Percentiles rank a stretch among this genome's conserved stretches.
Evolutionary conservation across 2,113 vertebrate genomes (phyloP).

Genomic region (Channa maculata): DNA sequence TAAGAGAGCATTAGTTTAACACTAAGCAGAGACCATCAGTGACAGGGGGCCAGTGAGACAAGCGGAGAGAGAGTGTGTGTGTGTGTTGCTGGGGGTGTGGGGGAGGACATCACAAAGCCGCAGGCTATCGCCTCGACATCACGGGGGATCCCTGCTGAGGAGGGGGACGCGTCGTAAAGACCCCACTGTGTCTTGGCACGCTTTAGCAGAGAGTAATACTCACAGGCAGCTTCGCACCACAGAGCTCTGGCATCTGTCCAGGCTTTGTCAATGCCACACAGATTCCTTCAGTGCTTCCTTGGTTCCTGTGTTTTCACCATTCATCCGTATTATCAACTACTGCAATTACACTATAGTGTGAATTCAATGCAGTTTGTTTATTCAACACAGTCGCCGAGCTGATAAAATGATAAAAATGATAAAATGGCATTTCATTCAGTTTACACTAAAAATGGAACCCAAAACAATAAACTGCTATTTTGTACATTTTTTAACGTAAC

Average conservation of each 20-base stretch:
- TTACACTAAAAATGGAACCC: not conserved
- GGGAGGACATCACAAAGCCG: constrained; percentile 68
- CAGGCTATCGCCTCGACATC: constrained; percentile 36
- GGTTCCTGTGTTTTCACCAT: constrained; percentile 3
- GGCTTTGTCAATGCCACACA: constrained; percentile 34
- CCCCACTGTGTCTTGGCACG: constrained; percentile 65
- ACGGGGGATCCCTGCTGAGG: constrained; percentile 37
- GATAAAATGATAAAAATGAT: not conserved
- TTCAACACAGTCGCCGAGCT: constrained; percentile 7
- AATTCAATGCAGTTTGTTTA: constrained; percentile 36
- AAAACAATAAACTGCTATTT: not conserved
- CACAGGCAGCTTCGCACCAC: constrained; percentile 37
- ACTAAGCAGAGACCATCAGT: constrained; percentile 45
- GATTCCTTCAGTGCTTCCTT: constrained; percentile 7
- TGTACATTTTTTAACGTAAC: too few species aligned
- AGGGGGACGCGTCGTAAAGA: constrained; percentile 39
- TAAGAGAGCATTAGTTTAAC: constrained; percentile 69
- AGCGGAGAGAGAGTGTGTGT: constrained; percentile 22
- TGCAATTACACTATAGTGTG: not conserved
- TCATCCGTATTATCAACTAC: constrained; percentile 7
- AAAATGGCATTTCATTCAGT: not conserved
- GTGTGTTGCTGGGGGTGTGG: constrained; percentile 6
- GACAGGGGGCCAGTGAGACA: constrained; percentile 66
- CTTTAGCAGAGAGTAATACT: constrained; percentile 43
- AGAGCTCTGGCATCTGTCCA: constrained; percentile 59